Evolutionary conservation across 2,797 vertebrate species (phyloP), one percentile per base, ranked within the genome.

Genomic region (Acipenser oxyrinchus): DNA sequence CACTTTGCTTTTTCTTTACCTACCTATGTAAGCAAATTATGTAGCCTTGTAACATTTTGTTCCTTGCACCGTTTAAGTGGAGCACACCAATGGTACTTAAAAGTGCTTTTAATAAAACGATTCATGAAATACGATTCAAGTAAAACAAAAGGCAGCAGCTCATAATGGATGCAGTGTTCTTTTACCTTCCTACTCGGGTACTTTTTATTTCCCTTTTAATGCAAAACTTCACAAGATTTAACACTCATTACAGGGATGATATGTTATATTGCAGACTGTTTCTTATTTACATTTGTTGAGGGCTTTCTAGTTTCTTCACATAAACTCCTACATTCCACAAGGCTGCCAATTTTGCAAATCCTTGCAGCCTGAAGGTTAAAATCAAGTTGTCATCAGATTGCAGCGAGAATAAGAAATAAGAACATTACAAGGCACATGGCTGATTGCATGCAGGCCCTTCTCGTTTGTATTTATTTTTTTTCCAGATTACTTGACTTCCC

Each of bases 321-420:
- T 51, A 72, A 12, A 79, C 83, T 86, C 81, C 84, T 78, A 74
- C 80, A 70, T 18, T 77, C 72, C 53, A 4, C 48, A 67, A 77
- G 72, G 78, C 72, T 77, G 76, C 74, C 77, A 76, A 72, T 37
- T 37, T 4, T 37, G 37, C 37, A 37, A 37, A 72, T 73, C 73
- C 79, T 84, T 78, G 77, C 71, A 76, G 76, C 74, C 68, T 74
- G 59, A 64, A 83, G 80, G 80, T 86, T 83, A 83, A 83, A 83
- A 75, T 75, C 51, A 79, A 77, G 80, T 84, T 82, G 82, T 86
- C 83, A 85, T 86, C 80, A 73, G 82, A 88, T 82, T 84, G 76
- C 75, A 78, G 76, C 71, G 74, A 73, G 75, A 82, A 79, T 76
- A 72, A 82, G 60, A 64, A 64, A 77, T 77, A 75, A 67, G 79